Conservation (phyloP, 2,888 invertebrate species). For the Ectropis crepuscularia region DNA sequence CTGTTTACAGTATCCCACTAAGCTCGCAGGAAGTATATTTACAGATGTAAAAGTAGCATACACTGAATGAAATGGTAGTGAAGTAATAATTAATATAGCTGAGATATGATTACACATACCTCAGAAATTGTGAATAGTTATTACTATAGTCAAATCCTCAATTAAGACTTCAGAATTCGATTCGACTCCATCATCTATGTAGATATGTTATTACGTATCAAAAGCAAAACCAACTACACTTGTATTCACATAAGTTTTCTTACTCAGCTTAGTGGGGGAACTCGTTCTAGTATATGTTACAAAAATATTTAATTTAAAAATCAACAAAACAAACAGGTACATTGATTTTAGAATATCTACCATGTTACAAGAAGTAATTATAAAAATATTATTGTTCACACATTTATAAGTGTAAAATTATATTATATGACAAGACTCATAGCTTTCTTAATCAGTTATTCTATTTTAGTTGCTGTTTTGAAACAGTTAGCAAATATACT, state of each 20-base stretch:
- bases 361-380: conserved; percentile 12
- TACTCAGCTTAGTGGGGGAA: not conserved
- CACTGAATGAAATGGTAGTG: not conserved
- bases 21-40: not conserved
- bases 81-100: conserved; percentile 5
- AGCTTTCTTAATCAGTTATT: not conserved
- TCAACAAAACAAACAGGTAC: conserved; percentile 28
- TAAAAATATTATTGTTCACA: conserved; percentile 13
- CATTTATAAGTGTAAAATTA: conserved; percentile 9
- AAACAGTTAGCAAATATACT: conserved; percentile 2
- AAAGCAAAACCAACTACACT: too few relatives aligned
- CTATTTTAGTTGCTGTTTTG: conserved; percentile 2
- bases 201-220: too few relatives aligned
- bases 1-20: conserved; percentile 6
- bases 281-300: conserved; percentile 1
- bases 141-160: not conserved
- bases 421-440: conserved; percentile 5
- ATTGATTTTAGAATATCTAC: conserved; percentile 16
- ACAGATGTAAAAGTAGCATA: conserved; percentile 1
- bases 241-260: not conserved
- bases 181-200: too few relatives aligned
- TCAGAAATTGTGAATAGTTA: conserved; percentile 7
- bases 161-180: too few relatives aligned
- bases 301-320: conserved; percentile 32
- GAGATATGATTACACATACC: conserved; percentile 14